phyloP scores from a whole-genome alignment of 2,113 vertebrate species.

The Notarius lentiginosus region DNA sequence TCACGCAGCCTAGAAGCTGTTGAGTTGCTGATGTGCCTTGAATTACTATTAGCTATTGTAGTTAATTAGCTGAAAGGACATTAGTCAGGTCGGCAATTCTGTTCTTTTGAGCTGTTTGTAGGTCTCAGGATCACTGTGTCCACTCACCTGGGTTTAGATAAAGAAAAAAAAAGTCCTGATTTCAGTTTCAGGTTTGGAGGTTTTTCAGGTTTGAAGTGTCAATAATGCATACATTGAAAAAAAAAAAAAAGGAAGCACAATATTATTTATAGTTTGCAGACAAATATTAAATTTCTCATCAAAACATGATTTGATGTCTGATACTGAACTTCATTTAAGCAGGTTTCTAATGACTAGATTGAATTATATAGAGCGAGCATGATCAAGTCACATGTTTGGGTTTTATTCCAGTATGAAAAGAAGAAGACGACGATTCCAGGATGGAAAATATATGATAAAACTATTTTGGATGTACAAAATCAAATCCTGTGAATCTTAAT shows the following conservation, averaged over 20 bases:
- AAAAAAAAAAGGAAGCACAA: too few relatives aligned
- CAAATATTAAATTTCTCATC: too few relatives aligned
- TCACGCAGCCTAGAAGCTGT: background rate
- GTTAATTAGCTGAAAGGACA: slow-evolving; percentile 1
- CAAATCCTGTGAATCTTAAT: background rate
- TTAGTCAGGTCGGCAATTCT: too few relatives aligned
- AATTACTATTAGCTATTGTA: background rate
- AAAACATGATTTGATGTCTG: background rate
- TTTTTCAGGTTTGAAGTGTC: too few relatives aligned
- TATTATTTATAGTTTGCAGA: too few relatives aligned
- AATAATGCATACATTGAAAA: background rate
- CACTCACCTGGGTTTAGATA: background rate
- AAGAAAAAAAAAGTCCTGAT: too few relatives aligned
- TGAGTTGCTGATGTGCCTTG: background rate
- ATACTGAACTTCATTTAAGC: background rate
- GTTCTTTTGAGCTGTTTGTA: too few relatives aligned
- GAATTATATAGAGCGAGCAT: background rate
- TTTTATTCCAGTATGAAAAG: too few relatives aligned
- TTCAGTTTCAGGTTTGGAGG: too few relatives aligned
- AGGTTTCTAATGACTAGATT: too few relatives aligned
- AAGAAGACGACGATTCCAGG: too few relatives aligned
- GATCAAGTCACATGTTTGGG: background rate
- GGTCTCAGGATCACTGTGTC: background rate
- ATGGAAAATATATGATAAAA: background rate
- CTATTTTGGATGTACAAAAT: background rate